Conservation (phyloP, 1,140 invertebrate genomes). For the Diachasmimorpha longicaudata region DNA sequence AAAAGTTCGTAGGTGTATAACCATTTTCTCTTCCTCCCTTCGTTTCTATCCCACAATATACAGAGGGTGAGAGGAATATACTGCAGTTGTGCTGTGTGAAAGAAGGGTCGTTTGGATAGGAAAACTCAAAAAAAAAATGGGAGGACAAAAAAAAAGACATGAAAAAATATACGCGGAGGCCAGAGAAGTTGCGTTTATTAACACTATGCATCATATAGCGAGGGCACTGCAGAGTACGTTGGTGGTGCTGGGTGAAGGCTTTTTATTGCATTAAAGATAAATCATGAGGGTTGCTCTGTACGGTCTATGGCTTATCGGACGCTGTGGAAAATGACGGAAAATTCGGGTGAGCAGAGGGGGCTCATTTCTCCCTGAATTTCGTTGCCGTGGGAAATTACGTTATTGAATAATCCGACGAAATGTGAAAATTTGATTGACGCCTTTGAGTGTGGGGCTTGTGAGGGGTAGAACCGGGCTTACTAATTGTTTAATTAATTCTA, state of each 20-base stretch:
- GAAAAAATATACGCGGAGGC: conserved; percentile 17
- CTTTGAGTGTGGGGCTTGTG: too few relatives aligned
- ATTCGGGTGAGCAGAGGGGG: too few relatives aligned
- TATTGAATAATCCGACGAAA: too few relatives aligned
- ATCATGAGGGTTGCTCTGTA: conserved; percentile 29
- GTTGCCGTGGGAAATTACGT: too few relatives aligned
- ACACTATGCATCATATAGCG: conserved; percentile 47
- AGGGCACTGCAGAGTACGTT: not conserved
- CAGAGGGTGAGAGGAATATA: not conserved
- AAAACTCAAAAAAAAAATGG: not conserved
- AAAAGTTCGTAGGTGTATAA: conserved; percentile 23
- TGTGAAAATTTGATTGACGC: too few relatives aligned
- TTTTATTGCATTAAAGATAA: conserved; percentile 46
- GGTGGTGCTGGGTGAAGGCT: conserved; percentile 11
- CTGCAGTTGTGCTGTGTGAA: not conserved
- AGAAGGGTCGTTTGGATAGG: conserved; percentile 4
- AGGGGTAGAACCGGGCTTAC: too few relatives aligned
- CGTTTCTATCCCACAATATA: not conserved
- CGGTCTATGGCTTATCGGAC: not conserved
- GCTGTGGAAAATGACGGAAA: not conserved
- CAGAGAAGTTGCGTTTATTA: conserved; percentile 39
- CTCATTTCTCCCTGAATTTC: too few relatives aligned
- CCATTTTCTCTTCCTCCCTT: not conserved
- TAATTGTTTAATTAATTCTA: too few relatives aligned
- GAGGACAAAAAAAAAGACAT: not conserved